phyloP scores from a whole-genome alignment of 2,113 vertebrate genomes.

The Perca schrenkii region DNA sequence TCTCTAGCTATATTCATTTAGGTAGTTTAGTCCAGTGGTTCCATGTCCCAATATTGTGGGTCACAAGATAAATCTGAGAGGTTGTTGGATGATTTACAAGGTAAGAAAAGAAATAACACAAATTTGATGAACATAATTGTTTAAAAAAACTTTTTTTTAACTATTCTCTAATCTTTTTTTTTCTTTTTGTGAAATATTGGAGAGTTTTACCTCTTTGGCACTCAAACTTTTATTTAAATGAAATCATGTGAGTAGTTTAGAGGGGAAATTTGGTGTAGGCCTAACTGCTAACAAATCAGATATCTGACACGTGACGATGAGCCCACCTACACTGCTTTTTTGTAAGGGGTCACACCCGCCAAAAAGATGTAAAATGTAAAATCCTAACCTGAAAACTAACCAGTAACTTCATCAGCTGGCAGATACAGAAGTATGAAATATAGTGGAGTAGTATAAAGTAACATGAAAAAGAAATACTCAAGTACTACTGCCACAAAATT shows the following conservation, averaged over 20 bases:
- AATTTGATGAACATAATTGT: background rate
- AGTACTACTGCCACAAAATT: background rate
- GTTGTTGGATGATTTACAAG: background rate
- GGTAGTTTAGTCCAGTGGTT: too few species aligned
- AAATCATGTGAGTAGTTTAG: background rate
- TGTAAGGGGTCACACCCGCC: background rate
- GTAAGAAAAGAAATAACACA: background rate
- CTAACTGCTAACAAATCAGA: background rate
- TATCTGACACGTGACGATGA: background rate
- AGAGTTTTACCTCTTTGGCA: background rate
- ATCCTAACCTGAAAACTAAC: background rate
- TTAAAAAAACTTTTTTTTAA: too few species aligned
- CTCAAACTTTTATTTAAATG: background rate
- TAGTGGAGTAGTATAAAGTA: background rate
- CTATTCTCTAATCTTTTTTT: background rate
- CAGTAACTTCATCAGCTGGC: background rate
- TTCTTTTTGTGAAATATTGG: background rate
- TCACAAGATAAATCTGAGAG: background rate
- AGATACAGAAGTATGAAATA: background rate
- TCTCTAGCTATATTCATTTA: background rate
- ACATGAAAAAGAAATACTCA: background rate
- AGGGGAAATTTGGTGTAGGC: background rate
- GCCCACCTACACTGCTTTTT: background rate
- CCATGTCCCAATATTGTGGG: too few species aligned
- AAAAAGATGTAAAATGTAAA: background rate